These are phyloP conservation scores for Leucophenga maculata DNA, from an alignment of 2,888 invertebrate genomes.

Conservation along the genomic window DNA sequence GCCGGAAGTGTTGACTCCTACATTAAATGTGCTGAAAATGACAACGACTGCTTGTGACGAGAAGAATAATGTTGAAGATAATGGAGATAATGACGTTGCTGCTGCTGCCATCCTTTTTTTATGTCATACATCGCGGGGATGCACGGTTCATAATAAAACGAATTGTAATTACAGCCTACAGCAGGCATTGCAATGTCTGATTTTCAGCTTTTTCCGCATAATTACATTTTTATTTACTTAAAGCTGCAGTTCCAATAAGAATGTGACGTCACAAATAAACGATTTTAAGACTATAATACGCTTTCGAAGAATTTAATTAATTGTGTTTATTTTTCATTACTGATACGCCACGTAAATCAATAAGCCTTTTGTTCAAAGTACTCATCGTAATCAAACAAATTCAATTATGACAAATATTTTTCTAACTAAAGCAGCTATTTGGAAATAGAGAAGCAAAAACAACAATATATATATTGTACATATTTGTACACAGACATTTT, in stretches of 20 bases:
- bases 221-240: too few species aligned
- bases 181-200: background rate
- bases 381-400: background rate
- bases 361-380: too few species aligned
- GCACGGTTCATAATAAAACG: background rate
- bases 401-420: slow-evolving; percentile 1
- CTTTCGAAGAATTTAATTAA: too few species aligned
- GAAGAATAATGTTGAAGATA: background rate
- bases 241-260: too few species aligned
- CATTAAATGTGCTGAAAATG: background rate
- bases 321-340: too few species aligned
- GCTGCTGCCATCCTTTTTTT: background rate
- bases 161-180: background rate
- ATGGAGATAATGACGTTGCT: background rate
- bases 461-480: background rate
- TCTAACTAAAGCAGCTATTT: background rate
- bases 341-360: too few species aligned
- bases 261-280: too few species aligned
- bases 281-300: too few species aligned
- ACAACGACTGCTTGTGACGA: background rate
- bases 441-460: background rate
- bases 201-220: slow-evolving; percentile 6
- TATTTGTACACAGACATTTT: background rate
- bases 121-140: too few species aligned
- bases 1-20: slow-evolving; percentile 8